phyloP scores from a whole-genome alignment of 2,888 invertebrate species.

The Stenichneumon culpator region DNA sequence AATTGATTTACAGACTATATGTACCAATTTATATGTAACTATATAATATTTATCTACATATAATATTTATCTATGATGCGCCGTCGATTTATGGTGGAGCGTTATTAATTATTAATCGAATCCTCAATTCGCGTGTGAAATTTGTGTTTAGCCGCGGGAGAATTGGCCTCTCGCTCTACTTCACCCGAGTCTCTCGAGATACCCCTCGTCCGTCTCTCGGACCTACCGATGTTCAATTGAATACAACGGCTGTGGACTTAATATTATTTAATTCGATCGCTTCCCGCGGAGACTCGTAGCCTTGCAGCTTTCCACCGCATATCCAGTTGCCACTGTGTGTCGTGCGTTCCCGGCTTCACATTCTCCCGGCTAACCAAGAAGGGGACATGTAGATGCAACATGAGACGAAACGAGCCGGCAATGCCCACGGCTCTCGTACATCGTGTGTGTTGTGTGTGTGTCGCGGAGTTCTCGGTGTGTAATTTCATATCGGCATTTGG shows the following conservation, averaged over 20 bases:
- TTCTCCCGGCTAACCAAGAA: slow-evolving; percentile 5
- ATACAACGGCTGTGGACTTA: slow-evolving; percentile 12
- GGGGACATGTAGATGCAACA: slow-evolving; percentile 77
- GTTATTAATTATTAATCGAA: slow-evolving; percentile 44
- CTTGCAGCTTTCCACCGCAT: slow-evolving; percentile 20
- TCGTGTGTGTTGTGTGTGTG: neutral
- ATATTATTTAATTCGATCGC: slow-evolving; percentile 25
- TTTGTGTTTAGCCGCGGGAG: slow-evolving; percentile 5
- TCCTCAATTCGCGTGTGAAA: slow-evolving; percentile 10
- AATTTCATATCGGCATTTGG: slow-evolving; percentile 83
- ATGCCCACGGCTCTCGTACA: slow-evolving; percentile 67
- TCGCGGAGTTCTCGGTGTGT: slow-evolving; percentile 74
- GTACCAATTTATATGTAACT: neutral
- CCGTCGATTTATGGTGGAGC: slow-evolving; percentile 1
- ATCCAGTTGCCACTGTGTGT: slow-evolving; percentile 24
- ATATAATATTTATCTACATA: no score
- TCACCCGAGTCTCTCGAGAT: neutral
- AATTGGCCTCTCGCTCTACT: slow-evolving; percentile 19
- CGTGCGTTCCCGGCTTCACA: slow-evolving; percentile 4
- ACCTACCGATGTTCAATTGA: slow-evolving; percentile 6
- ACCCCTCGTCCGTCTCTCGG: neutral
- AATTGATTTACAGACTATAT: no score
- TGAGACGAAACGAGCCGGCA: slow-evolving; percentile 80
- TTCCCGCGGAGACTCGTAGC: slow-evolving; percentile 3
- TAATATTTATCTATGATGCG: slow-evolving; percentile 5